Evolutionary conservation across 2,797 vertebrate species (phyloP).

Genomic region (Corythornis leucogaster): DNA sequence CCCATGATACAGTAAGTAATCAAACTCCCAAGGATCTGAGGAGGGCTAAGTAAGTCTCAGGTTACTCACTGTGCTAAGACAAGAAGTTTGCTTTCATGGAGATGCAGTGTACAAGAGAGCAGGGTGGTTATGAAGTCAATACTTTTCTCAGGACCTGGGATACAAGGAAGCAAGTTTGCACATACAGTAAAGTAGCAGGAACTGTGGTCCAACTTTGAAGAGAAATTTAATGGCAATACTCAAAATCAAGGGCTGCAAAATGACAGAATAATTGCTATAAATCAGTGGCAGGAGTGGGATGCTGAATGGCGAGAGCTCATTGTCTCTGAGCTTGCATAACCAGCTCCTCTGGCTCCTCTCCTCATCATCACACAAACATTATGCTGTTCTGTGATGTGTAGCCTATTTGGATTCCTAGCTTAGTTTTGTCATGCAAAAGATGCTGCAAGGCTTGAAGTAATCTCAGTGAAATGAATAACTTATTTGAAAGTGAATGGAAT

Average conservation of each 20-base stretch:
- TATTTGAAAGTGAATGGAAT: conserved; percentile 54
- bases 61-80: background rate
- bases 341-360: conserved; percentile 6
- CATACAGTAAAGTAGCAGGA: background rate
- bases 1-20: background rate
- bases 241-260: background rate
- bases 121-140: background rate
- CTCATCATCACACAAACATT: conserved; percentile 34
- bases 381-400: conserved; percentile 13
- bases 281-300: background rate
- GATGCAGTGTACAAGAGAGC: background rate
- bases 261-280: background rate
- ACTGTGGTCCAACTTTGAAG: background rate
- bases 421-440: conserved; percentile 45
- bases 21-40: background rate
- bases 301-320: background rate
- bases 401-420: conserved; percentile 1
- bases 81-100: background rate
- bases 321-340: conserved; percentile 12
- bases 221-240: background rate
- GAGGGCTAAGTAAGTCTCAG: background rate
- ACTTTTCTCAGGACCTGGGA: background rate
- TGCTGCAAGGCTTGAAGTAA: conserved; percentile 14
- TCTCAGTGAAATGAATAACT: conserved; percentile 44
- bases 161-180: background rate